phyloP scores from a whole-genome alignment of 2,113 vertebrate genomes.

The Cettia cetti region DNA sequence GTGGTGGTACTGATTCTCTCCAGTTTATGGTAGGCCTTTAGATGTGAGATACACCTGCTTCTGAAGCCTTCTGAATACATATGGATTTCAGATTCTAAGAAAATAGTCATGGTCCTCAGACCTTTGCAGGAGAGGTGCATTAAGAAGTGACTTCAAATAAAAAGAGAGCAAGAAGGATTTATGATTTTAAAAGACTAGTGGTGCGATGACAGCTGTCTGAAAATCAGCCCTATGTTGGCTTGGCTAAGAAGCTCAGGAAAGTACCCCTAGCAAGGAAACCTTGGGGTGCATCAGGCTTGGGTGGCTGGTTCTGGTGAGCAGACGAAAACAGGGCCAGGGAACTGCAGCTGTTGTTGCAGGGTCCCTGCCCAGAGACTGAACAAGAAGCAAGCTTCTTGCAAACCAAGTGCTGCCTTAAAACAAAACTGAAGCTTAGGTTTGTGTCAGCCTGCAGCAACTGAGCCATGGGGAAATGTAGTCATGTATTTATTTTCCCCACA shows the following conservation, averaged over 20 bases:
- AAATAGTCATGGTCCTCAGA: not conserved
- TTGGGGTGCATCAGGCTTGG: rapidly evolving
- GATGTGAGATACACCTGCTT: rapidly evolving
- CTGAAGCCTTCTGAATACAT: not conserved
- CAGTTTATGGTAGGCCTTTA: not conserved
- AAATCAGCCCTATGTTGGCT: not conserved
- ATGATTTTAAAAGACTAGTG: not conserved
- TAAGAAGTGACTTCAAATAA: not conserved
- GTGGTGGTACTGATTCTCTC: not conserved
- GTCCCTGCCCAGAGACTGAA: not conserved
- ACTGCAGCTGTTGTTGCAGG: not conserved
- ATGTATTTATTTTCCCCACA: not conserved
- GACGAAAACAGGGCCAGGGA: not conserved
- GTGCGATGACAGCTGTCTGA: not conserved
- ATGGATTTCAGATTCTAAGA: not conserved
- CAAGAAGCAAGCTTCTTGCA: rapidly evolving
- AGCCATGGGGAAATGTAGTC: not conserved
- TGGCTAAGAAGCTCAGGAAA: not conserved
- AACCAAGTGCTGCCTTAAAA: not conserved
- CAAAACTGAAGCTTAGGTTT: not conserved
- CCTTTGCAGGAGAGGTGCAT: not conserved
- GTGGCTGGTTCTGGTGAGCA: not conserved
- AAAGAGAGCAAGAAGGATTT: not conserved
- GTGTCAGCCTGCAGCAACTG: not conserved
- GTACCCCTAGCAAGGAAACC: rapidly evolving